Evolutionary conservation across 30 jellyfish, hydroid and myxozoan genomes (phyloP).

Genomic region (Chironex yamaguchii): DNA sequence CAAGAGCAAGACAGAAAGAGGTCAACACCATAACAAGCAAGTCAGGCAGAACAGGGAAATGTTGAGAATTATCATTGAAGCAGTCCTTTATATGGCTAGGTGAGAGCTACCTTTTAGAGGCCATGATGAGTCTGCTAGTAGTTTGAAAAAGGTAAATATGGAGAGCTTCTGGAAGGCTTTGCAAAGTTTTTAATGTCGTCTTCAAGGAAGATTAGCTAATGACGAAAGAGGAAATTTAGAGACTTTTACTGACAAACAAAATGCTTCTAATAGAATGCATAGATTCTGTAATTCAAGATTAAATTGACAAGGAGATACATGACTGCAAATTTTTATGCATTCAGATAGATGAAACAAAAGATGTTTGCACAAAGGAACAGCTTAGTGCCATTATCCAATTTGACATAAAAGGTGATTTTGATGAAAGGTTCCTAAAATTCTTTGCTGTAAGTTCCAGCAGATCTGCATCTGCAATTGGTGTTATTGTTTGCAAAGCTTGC

Average conservation of each 20-base stretch:
- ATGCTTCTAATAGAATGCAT: conserved; percentile 24
- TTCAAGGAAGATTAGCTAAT: conserved; percentile 34
- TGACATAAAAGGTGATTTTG: background rate
- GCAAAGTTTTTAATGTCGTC: conserved; percentile 51
- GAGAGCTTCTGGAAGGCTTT: conserved; percentile 37
- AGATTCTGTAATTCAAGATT: conserved; percentile 21
- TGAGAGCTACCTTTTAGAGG: conserved; percentile 42
- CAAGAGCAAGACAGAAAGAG: conserved; percentile 4
- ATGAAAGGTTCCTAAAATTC: conserved; percentile 12
- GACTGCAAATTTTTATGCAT: conserved; percentile 29
- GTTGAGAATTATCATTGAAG: conserved; percentile 12
- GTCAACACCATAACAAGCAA: conserved; percentile 37
- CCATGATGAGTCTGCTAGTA: conserved; percentile 43
- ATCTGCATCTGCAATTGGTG: conserved; percentile 28
- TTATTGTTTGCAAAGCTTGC: conserved; percentile 9
- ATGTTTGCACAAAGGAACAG: conserved; percentile 59
- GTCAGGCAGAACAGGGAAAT: conserved; percentile 56
- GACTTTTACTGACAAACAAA: conserved; percentile 34
- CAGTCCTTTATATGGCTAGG: conserved; percentile 19
- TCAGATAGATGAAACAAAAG: conserved; percentile 57
- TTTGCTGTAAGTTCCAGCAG: conserved; percentile 13
- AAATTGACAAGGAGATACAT: conserved; percentile 9
- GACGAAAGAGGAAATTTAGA: conserved; percentile 23
- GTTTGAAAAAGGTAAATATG: conserved; percentile 37
- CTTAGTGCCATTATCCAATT: conserved; percentile 20